These are phyloP conservation scores for Caenorhabditis sulstoni DNA, from an alignment of 2,888 invertebrate genomes.

Conservation along the genomic window DNA sequence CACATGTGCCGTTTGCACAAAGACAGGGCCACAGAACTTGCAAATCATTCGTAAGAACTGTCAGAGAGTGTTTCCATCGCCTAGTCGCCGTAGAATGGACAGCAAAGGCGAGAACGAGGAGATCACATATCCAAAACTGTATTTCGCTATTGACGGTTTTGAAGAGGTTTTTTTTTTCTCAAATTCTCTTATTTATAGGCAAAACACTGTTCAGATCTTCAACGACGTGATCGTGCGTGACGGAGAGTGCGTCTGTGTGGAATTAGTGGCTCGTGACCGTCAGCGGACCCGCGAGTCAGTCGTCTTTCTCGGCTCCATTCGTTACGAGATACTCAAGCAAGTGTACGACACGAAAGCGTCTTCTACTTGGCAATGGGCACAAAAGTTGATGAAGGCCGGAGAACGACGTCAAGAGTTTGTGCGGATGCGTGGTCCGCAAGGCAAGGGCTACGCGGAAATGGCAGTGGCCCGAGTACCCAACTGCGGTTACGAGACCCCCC, in stretches of 20 bases:
- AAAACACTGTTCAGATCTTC: slow-evolving; percentile 85
- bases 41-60: slow-evolving; percentile 94
- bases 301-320: slow-evolving; percentile 96
- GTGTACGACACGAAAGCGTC: slow-evolving; percentile 73
- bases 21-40: slow-evolving; percentile 96
- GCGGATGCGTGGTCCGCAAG: slow-evolving; percentile 96
- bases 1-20: slow-evolving; percentile 96
- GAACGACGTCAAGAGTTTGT: slow-evolving; percentile 91
- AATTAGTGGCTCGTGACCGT: slow-evolving; percentile 92
- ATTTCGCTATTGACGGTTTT: slow-evolving; percentile 99
- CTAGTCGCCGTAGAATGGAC: slow-evolving; percentile 93
- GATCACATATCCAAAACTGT: slow-evolving; percentile 98
- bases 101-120: slow-evolving; percentile 98
- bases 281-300: slow-evolving; percentile 87
- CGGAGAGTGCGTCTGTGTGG: slow-evolving; percentile 99
- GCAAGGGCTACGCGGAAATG: slow-evolving; percentile 94
- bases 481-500: slow-evolving; percentile 94
- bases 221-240: slow-evolving; percentile 96
- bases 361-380: slow-evolving; percentile 80
- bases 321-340: slow-evolving; percentile 96
- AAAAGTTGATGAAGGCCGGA: slow-evolving; percentile 82
- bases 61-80: slow-evolving; percentile 90
- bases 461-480: slow-evolving; percentile 85
- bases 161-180: slow-evolving; percentile 87
- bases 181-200: not conserved